Percentiles rank a stretch among this genome's conserved stretches.
Conservation (phyloP, 2,797 vertebrate genomes). For the Takifugu ocellatus region DNA sequence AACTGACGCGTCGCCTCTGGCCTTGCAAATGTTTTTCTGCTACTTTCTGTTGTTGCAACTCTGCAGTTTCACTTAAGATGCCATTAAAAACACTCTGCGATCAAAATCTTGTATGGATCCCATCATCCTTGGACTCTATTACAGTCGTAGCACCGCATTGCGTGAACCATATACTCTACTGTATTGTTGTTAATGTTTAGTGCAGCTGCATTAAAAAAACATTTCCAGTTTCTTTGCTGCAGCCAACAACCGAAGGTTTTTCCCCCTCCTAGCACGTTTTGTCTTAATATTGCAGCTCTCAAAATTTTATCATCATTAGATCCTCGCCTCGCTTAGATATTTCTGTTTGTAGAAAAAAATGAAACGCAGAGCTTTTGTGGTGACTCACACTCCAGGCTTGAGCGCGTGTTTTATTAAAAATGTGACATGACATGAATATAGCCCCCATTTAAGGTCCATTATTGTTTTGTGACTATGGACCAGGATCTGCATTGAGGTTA, state of each 20-base stretch:
- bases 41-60: conserved; percentile 16
- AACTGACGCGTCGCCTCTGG: conserved; percentile 27
- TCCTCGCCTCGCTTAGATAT: conserved; percentile 32
- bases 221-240: not conserved
- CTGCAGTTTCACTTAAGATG: not conserved
- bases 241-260: not conserved
- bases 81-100: conserved; percentile 1
- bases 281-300: conserved; percentile 32
- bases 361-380: conserved; percentile 19
- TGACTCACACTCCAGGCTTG: conserved; percentile 39
- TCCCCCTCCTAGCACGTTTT: conserved; percentile 17
- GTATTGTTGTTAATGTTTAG: not conserved
- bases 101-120: not conserved
- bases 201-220: conserved; percentile 16
- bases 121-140: not conserved
- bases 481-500: not conserved
- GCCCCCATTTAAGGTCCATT: not conserved
- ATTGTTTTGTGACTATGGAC: no score
- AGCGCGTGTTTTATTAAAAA: conserved; percentile 49
- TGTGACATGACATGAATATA: conserved; percentile 4
- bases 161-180: not conserved
- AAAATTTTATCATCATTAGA: conserved; percentile 30
- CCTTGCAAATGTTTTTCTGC: conserved; percentile 37
- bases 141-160: conserved; percentile 8
- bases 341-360: conserved; percentile 15